Evolutionary conservation across 2,888 invertebrate genomes (phyloP), one percentile per base, ranked within the genome.

Genomic region (Zhuqinia jingwanae): DNA sequence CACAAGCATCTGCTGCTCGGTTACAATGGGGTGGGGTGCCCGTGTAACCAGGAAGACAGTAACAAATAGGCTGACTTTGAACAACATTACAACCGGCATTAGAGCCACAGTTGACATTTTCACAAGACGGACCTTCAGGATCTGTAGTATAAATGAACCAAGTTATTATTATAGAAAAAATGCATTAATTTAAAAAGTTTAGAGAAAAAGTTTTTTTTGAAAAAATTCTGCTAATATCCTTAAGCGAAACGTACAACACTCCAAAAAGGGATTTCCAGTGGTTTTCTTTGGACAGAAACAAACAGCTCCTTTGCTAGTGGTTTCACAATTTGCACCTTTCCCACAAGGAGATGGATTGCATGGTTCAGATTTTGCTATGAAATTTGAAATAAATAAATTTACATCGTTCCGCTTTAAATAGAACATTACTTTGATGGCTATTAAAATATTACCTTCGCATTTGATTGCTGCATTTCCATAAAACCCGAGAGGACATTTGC

Each of bases 211-310:
- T 47, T n/a, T 50, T n/a, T 22, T 60, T 42, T 50, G n/a, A 36
- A 45, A 78, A 58, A 2, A n/a, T 42, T n/a, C 36, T 65, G 77
- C 25, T 91, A 87, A n/a, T 36, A 36, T 36, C 1, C n/a, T n/a
- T n/a, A n/a, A n/a, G n/a, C n/a, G 25, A 25, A 17, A 96, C 96
- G 94, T 95, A 97, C 97, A 96, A 94, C 97, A 97, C 93, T 95
- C 96, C 92, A 95, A 95, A 92, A 97, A 97, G 60, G 97, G 97
- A 94, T 97, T 97, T 92, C 97, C 97, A 2, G 97, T 97, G 89
- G 96, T 93, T 88, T 97, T 97, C 92, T 96, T 96, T 0, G 97
- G 97, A 92, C 97, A 97, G 93, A 94, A 96, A 92, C 97, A 98
- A 90, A 97, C 96, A 1, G 97, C 97, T 92, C 95, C 96, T 76